Percentiles rank a stretch among this genome's conserved stretches.
These are phyloP conservation scores for Cygnus buccinator DNA, from an alignment of 2,113 vertebrate species.

Conservation along the genomic window DNA sequence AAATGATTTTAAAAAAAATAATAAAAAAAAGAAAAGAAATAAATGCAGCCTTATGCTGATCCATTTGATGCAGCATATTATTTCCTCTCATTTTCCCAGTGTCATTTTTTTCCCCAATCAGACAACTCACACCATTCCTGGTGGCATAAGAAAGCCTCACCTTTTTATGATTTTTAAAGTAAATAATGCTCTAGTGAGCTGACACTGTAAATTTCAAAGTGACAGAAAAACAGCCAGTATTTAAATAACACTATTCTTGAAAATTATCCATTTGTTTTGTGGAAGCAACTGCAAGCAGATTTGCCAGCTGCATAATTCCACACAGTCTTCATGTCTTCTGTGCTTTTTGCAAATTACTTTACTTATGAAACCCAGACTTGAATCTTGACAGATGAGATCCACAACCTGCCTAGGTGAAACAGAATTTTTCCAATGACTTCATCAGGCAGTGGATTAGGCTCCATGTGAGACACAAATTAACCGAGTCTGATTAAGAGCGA, in stretches of 20 bases:
- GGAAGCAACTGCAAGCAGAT: constrained; percentile 2
- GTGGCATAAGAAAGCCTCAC: neutral
- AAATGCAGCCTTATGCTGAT: neutral
- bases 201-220: neutral
- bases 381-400: neutral
- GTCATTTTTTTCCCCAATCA: neutral
- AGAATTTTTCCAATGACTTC: neutral
- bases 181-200: neutral
- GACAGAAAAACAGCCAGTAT: neutral
- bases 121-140: neutral
- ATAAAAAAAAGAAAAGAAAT: too few relatives aligned
- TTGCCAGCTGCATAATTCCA: neutral
- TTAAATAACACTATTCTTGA: neutral
- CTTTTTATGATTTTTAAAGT: neutral
- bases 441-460: neutral
- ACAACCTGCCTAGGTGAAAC: neutral
- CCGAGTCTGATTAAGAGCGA: neutral
- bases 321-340: neutral
- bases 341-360: neutral
- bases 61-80: neutral
- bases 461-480: neutral
- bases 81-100: neutral
- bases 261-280: neutral
- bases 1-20: neutral
- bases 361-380: neutral